Conservation (phyloP, 2,113 vertebrate genomes). For the Pelecanoides urinatrix region DNA sequence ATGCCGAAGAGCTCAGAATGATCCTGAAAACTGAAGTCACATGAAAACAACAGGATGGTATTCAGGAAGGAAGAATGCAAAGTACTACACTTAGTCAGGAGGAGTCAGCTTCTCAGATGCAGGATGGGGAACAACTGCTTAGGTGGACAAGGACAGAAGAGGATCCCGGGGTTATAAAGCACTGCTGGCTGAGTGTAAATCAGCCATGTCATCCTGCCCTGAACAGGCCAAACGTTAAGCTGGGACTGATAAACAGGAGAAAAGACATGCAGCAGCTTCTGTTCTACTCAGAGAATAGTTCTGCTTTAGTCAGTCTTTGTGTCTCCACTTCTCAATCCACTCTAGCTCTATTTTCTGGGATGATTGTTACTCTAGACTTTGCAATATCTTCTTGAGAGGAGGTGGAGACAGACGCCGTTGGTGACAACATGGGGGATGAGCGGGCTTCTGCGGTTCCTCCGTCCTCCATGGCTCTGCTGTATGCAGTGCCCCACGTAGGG, state of each 20-base stretch:
- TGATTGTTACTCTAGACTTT: neutral
- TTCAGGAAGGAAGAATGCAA: neutral
- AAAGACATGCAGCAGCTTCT: neutral
- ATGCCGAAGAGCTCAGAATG: neutral
- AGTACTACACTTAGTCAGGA: neutral
- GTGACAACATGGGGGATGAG: neutral
- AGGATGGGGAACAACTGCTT: neutral
- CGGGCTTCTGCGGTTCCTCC: neutral
- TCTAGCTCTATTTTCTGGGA: neutral
- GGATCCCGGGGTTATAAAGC: neutral
- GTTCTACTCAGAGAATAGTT: neutral
- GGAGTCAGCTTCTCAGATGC: neutral
- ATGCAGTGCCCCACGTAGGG: rapidly evolving
- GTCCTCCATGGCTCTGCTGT: rapidly evolving
- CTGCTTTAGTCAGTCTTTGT: neutral
- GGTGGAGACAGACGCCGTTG: rapidly evolving
- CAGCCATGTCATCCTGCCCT: neutral
- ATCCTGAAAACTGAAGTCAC: neutral
- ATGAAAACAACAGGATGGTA: neutral
- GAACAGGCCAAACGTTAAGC: neutral
- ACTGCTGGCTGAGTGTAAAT: neutral
- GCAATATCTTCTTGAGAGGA: neutral
- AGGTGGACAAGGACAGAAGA: neutral
- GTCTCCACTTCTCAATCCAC: neutral
- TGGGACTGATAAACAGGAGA: neutral